These are phyloP conservation scores for Ammodramus savannarum DNA, from an alignment of 2,113 vertebrate species.

Conservation along the genomic window DNA sequence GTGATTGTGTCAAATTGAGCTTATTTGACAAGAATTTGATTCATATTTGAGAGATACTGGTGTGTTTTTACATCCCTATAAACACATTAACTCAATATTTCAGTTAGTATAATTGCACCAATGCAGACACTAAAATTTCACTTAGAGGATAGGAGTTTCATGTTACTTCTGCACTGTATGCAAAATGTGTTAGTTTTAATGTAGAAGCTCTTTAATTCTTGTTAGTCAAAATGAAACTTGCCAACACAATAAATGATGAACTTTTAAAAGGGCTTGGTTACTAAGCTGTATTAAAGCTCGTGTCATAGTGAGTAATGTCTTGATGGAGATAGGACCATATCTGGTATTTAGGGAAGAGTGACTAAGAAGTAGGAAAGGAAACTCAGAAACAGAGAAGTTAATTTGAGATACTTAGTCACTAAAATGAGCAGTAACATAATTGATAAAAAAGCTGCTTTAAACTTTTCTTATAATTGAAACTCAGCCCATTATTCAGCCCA, in stretches of 20 bases:
- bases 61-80: neutral
- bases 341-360: neutral
- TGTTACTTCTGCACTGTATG: neutral
- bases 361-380: neutral
- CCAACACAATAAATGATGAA: neutral
- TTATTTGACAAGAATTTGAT: neutral
- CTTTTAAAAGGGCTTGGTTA: neutral
- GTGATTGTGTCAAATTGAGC: neutral
- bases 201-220: neutral
- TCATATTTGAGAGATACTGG: neutral
- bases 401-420: neutral
- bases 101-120: neutral
- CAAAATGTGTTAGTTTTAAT: neutral
- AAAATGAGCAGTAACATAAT: neutral
- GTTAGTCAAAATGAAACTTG: neutral
- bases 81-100: neutral
- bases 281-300: neutral
- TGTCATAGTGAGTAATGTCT: neutral
- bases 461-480: neutral
- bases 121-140: neutral
- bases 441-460: neutral
- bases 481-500: neutral
- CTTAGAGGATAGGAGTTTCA: neutral
- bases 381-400: neutral
- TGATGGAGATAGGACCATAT: neutral